Base-by-base conservation (phyloP, 2,797 vertebrate species). In the Selene dorsalis region DNA sequence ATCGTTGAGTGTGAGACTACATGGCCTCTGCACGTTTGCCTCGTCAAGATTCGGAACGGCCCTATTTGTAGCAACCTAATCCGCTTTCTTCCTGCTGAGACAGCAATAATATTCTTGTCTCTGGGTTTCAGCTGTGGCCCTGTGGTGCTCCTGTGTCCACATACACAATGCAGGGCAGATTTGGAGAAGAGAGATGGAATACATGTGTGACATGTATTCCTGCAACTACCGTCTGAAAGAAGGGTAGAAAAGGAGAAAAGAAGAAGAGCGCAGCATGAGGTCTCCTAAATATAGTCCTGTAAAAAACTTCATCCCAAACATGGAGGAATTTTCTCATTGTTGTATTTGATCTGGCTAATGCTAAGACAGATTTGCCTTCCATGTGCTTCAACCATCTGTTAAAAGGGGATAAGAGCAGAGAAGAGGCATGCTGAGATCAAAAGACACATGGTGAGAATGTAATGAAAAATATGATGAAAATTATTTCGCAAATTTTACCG, bases 81-180 rank as follows among this genome's bases (percentile, higher is more conserved):
- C 91, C 73, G 82, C 92, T 93, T 93, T 88, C 82, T 85, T 83
- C 90, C 89, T 90, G 92, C 89, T 91, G 92, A 93, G 91, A 76
- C 85, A 83, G 90, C 89, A 90, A 81, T 90, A 89, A 90, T 89
- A 88, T 89, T 87, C 92, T 92, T 90, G 93, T 93, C 91, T 91
- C 79, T 63, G 65, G 72, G 83, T 91, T 91, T 92, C 89, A 92
- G 91, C 85, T 82, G 91, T 71, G 84, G 85, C 77, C 86, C 88
- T 55, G 76, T 50, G 83, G 87, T 69, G 83, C 88, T 84, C 77
- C 76, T 66, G 65, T 60, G 83, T 86, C 81, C 79, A 72, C 84
- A 63, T 32, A 70, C 73, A 88, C 80, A 92, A 89, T 89, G 77
- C 71, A 35, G 63, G 59, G 67, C 73, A 73, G 73, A 82, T 87